Evolutionary conservation across 2,797 vertebrate species (phyloP).

Genomic region (Dendrocincla tyrannina): DNA sequence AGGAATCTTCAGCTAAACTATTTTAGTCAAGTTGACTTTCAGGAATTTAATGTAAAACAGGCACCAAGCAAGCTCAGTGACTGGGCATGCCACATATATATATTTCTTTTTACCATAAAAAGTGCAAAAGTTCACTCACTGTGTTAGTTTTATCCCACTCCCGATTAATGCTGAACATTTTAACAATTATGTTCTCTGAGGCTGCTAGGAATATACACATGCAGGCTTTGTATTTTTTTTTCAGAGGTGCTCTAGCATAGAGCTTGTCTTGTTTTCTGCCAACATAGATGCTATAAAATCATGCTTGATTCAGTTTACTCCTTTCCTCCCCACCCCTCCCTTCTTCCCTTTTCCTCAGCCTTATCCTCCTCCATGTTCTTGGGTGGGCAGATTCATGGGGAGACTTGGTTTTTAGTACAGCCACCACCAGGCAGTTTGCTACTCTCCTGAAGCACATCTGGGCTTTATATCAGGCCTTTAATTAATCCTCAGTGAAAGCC

Average conservation of each 20-base stretch:
- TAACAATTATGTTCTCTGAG: constrained; percentile 36
- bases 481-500: constrained; percentile 99
- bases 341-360: constrained; percentile 45
- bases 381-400: constrained; percentile 83
- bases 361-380: constrained; percentile 80
- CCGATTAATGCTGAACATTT: constrained; percentile 21
- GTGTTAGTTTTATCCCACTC: constrained; percentile 35
- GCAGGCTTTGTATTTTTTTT: neutral
- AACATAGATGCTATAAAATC: constrained; percentile 64
- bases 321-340: constrained; percentile 48
- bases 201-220: neutral
- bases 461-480: constrained; percentile 99
- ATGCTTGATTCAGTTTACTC: constrained; percentile 47
- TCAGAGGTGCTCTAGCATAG: constrained; percentile 48
- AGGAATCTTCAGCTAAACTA: constrained; percentile 25
- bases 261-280: constrained; percentile 61
- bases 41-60: constrained; percentile 45
- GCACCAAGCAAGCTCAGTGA: neutral
- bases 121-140: constrained; percentile 41
- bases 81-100: neutral
- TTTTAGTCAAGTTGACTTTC: constrained; percentile 32
- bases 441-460: constrained; percentile 94
- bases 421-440: constrained; percentile 84
- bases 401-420: constrained; percentile 73
- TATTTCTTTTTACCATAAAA: neutral